phyloP scores from a whole-genome alignment of 2,888 invertebrate genomes.

The Meliscaeva auricollis region DNA sequence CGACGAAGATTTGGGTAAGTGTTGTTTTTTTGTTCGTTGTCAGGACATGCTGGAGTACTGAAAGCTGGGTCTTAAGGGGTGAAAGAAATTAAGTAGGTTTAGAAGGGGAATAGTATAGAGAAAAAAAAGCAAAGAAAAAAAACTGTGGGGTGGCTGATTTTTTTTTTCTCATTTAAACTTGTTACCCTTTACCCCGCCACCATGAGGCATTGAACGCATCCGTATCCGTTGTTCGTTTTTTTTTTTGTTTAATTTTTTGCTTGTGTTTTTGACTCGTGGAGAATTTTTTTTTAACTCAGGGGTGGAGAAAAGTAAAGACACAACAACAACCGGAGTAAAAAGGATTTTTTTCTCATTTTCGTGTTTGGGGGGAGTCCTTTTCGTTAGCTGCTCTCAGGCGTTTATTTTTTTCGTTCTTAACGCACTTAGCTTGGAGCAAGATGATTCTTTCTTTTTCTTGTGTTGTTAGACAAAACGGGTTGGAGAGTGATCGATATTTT shows the following conservation, averaged over 20 bases:
- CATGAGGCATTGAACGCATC: conserved; percentile 72
- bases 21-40: conserved; percentile 63
- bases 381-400: conserved; percentile 67
- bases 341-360: conserved; percentile 68
- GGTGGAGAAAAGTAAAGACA: conserved; percentile 57
- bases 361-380: conserved; percentile 65
- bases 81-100: conserved; percentile 74
- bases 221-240: conserved; percentile 66
- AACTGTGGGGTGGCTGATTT: conserved; percentile 69
- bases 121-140: conserved; percentile 44
- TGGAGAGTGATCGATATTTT: conserved; percentile 83
- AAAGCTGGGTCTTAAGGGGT: conserved; percentile 72
- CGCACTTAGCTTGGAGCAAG: conserved; percentile 67
- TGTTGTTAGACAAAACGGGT: conserved; percentile 79
- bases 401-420: conserved; percentile 66
- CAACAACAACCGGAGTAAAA: conserved; percentile 68
- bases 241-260: conserved; percentile 53
- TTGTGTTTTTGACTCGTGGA: conserved; percentile 73
- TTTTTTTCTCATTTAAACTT: conserved; percentile 74
- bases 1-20: conserved; percentile 70
- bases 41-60: conserved; percentile 62
- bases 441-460: conserved; percentile 47
- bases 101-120: conserved; percentile 55
- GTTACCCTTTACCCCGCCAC: conserved; percentile 74
- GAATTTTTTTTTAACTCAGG: conserved; percentile 58